These are phyloP conservation scores for Neuroscelio doddi DNA, from an alignment of 2,888 invertebrate genomes.

Conservation along the genomic window DNA sequence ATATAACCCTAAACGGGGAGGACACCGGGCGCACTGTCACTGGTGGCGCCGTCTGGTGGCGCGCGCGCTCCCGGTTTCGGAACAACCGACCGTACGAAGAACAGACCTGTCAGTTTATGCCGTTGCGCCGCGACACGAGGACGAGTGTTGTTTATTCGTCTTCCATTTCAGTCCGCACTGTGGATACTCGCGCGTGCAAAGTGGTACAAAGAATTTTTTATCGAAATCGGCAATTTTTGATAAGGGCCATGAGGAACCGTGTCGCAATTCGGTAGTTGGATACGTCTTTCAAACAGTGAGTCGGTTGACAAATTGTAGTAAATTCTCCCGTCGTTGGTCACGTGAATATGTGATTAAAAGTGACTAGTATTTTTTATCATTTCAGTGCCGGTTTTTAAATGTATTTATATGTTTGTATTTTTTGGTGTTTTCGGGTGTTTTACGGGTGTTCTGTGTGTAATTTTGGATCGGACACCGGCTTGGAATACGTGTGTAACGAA, in stretches of 20 bases:
- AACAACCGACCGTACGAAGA: constrained; percentile 54
- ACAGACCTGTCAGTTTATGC: constrained; percentile 71
- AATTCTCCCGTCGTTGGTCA: background rate
- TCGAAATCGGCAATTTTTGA: background rate
- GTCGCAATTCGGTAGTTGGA: background rate
- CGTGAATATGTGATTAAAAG: constrained; percentile 16
- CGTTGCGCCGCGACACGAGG: constrained; percentile 67
- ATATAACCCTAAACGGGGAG: constrained; percentile 46
- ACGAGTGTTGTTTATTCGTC: constrained; percentile 35
- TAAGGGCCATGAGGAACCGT: background rate
- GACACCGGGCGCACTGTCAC: constrained; percentile 32
- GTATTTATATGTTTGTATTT: background rate
- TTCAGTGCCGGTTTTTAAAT: constrained; percentile 1
- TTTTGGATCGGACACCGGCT: background rate
- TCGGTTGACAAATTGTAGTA: constrained; percentile 2
- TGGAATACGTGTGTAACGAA: constrained; percentile 4
- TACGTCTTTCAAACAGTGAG: constrained; percentile 1
- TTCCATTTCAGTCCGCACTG: constrained; percentile 18
- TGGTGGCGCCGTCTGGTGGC: constrained; percentile 60
- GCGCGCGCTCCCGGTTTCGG: constrained; percentile 39
- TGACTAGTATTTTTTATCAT: constrained; percentile 13
- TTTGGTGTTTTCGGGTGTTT: constrained; percentile 4
- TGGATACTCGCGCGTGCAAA: constrained; percentile 15
- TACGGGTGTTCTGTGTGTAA: constrained; percentile 12
- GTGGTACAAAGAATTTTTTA: background rate